Percentiles rank a stretch among this genome's conserved stretches.
Conservation (phyloP, 2,113 vertebrate genomes). For the Corynorhinus townsendii region DNA sequence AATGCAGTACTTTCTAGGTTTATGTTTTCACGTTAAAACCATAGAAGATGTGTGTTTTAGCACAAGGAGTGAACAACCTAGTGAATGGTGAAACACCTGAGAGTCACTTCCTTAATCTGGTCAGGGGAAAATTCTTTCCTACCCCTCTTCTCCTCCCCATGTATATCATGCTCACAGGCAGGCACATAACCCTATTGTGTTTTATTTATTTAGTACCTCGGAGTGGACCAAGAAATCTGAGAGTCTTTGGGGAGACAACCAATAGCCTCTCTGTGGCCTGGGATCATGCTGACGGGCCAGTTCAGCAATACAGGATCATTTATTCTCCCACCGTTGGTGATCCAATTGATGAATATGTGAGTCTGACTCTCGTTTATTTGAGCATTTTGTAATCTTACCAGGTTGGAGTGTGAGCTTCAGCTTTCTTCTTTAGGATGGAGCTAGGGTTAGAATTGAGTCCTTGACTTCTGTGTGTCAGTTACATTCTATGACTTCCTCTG, state of each 20-base stretch:
- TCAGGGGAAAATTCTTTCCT: background rate
- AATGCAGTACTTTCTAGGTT: background rate
- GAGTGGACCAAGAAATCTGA: conserved; percentile 91
- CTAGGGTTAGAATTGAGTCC: background rate
- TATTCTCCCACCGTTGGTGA: conserved; percentile 92
- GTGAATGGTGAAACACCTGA: background rate
- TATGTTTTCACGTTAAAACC: background rate
- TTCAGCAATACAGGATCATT: conserved; percentile 92
- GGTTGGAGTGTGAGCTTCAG: background rate
- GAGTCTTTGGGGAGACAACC: conserved; percentile 92
- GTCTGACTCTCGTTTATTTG: conserved; percentile 65
- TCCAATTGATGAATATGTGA: conserved; percentile 94
- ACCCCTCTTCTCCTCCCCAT: accelerated
- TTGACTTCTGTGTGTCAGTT: background rate
- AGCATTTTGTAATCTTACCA: background rate
- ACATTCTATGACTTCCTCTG: background rate
- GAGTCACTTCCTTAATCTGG: background rate
- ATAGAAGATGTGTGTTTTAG: background rate
- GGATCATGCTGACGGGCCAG: conserved; percentile 96
- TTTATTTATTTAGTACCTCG: conserved; percentile 87
- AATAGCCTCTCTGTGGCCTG: conserved; percentile 92
- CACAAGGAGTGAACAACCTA: background rate
- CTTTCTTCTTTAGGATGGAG: background rate
- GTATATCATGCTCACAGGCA: background rate
- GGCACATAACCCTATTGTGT: background rate